phyloP scores from a whole-genome alignment of 2,797 vertebrate species.

The Uromys caudimaculatus region DNA sequence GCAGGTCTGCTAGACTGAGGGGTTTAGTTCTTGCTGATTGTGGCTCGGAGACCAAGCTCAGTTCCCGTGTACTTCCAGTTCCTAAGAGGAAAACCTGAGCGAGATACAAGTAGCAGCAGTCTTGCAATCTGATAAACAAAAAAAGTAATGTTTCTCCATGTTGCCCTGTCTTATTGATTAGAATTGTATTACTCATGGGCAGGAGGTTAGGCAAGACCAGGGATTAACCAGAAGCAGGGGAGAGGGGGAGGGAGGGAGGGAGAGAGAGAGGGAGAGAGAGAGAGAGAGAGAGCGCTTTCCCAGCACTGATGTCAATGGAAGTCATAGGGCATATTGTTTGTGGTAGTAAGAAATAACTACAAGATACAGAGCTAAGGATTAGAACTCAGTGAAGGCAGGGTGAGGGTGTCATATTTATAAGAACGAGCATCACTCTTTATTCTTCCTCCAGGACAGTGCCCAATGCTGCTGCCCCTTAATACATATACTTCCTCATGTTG shows the following conservation, averaged over 20 bases:
- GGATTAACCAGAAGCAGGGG: not conserved
- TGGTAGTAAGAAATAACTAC: not conserved
- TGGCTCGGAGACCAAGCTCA: not conserved
- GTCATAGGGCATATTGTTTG: not conserved
- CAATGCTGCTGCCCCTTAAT: no score
- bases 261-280: no score
- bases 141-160: not conserved
- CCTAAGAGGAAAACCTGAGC: not conserved
- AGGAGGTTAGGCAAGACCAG: not conserved
- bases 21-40: not conserved
- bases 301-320: not conserved
- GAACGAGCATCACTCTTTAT: not conserved
- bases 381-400: not conserved
- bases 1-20: not conserved
- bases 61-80: not conserved
- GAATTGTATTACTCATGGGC: not conserved
- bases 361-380: constrained; percentile 7
- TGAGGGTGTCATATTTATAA: not conserved
- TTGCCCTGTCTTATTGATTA: constrained; percentile 27
- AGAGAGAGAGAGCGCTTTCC: no score
- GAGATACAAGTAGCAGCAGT: not conserved
- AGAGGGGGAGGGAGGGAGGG: no score
- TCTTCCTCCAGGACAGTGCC: not conserved
- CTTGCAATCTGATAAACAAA: not conserved
- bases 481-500: not conserved